phyloP scores from a whole-genome alignment of 30 jellyfish, hydroid and myxozoan genomes.

The Catostylus mosaicus region DNA sequence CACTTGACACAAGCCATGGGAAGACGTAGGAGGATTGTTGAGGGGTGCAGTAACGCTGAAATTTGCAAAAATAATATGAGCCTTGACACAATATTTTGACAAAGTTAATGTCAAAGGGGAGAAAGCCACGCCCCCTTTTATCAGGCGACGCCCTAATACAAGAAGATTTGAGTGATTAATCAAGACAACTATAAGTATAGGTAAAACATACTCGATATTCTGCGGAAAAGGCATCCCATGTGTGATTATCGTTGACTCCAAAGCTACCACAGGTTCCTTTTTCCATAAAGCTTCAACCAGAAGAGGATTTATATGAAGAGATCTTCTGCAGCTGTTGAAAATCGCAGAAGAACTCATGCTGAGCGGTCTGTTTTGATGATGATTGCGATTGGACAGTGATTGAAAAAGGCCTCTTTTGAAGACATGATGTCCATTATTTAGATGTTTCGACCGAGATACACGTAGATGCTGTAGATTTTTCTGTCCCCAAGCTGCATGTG shows the following conservation, averaged over 20 bases:
- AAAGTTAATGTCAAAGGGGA: too few species aligned
- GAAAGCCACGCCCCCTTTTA: too few species aligned
- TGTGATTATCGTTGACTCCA: conserved; percentile 93
- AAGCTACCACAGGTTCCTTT: conserved; percentile 86
- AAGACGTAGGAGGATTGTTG: too few species aligned
- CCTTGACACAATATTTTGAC: too few species aligned
- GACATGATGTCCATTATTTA: background rate
- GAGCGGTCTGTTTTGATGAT: too few species aligned
- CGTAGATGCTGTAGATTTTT: background rate
- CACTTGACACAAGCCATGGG: too few species aligned
- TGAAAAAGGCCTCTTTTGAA: background rate
- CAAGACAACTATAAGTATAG: background rate
- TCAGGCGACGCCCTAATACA: too few species aligned
- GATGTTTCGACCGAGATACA: background rate
- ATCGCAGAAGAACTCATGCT: too few species aligned
- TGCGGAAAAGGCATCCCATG: conserved; percentile 99
- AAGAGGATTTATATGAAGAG: conserved; percentile 54
- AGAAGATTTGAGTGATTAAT: too few species aligned
- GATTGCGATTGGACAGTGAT: background rate
- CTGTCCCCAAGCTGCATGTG: background rate
- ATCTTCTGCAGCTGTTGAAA: background rate
- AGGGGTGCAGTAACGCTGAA: too few species aligned
- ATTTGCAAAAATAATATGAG: too few species aligned
- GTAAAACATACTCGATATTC: conserved; percentile 63
- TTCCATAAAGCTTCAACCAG: conserved; percentile 71